Evolutionary conservation across 53 echinoderm and acorn worm species (phyloP), one percentile per base, ranked within the genome.

Genomic region (Apostichopus leukothele): DNA sequence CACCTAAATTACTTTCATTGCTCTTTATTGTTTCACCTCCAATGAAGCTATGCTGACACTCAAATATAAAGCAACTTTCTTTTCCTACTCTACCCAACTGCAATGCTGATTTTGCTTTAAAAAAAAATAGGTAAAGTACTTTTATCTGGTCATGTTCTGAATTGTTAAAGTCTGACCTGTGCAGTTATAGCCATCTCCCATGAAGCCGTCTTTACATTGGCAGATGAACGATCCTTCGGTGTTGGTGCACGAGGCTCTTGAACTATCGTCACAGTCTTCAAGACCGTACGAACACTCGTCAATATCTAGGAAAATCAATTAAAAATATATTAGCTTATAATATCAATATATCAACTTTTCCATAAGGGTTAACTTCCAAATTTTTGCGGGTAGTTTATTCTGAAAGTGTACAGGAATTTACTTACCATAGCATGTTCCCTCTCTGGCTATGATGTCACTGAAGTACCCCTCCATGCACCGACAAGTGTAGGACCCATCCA

Each of bases 401-500:
- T 39, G 39, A 39, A 39, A 39, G 2, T 39, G 39, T 39, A 1
- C 39, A 39, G 39, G 0, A 39, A 18, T 50, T 27, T 21, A 21
- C 26, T 78, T 78, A 76, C 55, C 60, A 26, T 13, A 26, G 16
- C 79, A 89, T 13, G 18, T 91, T 76, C 91, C 91, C 78, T 83
- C 67, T 75, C 92, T 84, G 18, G 73, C 83, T 27, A 73, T 78
- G 52, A 50, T 76, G 12, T 83, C 86, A 9, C 66, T 78, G 67
- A 75, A 84, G 86, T 85, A 92, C 60, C 89, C 89, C 10, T 54
- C 6, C 18, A 51, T 86, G 57, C 91, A 91, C 67, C 57, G 21
- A 81, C 93, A 93, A 13, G 88, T 88, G 66, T 75, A 91, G 18
- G 86, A 77, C 21, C 93, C 91, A 1, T 12, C 54, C 13, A 66